Evolutionary conservation across 2,113 vertebrate species (phyloP), one percentile per base, ranked within the genome.

Genomic region (Stictonetta naevosa): DNA sequence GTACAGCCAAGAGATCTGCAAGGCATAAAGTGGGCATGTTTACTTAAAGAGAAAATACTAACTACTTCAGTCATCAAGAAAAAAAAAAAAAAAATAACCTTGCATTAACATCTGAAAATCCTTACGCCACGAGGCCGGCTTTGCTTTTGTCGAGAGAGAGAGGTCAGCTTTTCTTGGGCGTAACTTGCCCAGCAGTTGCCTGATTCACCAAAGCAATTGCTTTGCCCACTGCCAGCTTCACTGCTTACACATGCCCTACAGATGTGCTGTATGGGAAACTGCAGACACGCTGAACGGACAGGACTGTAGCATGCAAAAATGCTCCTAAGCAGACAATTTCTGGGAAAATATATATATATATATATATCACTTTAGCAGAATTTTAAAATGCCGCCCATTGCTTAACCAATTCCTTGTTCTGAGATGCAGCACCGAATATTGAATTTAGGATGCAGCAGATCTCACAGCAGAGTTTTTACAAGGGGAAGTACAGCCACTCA

Each of bases 41-140:
- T 80, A 55, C 86, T 88, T 86, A 38, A 90, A 83, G 52, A 78
- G 46, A 92, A 94, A 96, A 88, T 63, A 40, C 11, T 86, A 58
- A 86, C 83, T 90, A 88, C 76, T 86, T 81, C 77, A 25, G 25
- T 66, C 63, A 86, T 73, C 73, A 46, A 14, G 3, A 34, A 53
- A 84, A 68, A 68, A 42, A 9, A 42, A 9, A 75, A 72, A 74
- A 40, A 10, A 25, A 50, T 50, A 44, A 17, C 48, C 48, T 25
- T 50, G 21, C 28, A 69, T n/a, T 71, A 74, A 83, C 63, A 67
- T 34, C 67, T 74, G 55, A 94, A 74, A 95, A 71, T 81, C 29
- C 22, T 85, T 90, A 42, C 28, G n/a, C 63, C 52, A 83, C 69
- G 75, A 83, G 28, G 44, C 14, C 38, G 85, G 33, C 52, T 74